Conservation (phyloP, 2,113 vertebrate species). For the Passerina amoena region DNA sequence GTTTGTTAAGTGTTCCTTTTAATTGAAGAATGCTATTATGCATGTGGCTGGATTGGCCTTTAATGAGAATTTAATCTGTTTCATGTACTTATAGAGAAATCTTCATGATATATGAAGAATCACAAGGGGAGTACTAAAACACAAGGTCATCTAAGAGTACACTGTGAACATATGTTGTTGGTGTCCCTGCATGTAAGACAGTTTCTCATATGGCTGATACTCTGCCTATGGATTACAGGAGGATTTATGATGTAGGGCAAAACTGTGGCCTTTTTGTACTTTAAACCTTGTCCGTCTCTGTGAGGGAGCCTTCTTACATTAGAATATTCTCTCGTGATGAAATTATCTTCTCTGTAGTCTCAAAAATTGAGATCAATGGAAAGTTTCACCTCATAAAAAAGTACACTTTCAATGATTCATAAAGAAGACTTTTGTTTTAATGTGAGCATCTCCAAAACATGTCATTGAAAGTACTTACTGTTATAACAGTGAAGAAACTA, state of each 20-base stretch:
- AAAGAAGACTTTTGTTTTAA: conserved; percentile 10
- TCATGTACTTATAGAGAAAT: background rate
- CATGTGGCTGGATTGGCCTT: conserved; percentile 30
- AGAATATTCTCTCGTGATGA: background rate
- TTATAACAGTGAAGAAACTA: conserved; percentile 47
- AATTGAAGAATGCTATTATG: background rate
- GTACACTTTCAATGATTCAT: background rate
- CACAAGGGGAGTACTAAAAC: background rate
- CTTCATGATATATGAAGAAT: background rate
- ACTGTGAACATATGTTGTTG: background rate
- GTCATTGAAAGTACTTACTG: conserved; percentile 35
- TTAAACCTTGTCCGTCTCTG: background rate
- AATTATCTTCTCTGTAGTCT: background rate
- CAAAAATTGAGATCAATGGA: background rate
- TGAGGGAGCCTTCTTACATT: background rate
- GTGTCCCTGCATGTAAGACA: background rate
- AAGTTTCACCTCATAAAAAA: background rate
- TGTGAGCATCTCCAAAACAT: background rate
- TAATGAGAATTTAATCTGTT: conserved; percentile 68
- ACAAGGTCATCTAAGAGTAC: background rate
- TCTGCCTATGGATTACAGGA: background rate
- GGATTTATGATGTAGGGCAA: background rate
- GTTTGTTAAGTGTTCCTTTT: conserved; percentile 64
- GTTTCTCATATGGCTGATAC: background rate
- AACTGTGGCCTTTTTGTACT: background rate